Evolutionary conservation across 1,140 invertebrate species (phyloP).

Genomic region (Drosophila rufa): DNA sequence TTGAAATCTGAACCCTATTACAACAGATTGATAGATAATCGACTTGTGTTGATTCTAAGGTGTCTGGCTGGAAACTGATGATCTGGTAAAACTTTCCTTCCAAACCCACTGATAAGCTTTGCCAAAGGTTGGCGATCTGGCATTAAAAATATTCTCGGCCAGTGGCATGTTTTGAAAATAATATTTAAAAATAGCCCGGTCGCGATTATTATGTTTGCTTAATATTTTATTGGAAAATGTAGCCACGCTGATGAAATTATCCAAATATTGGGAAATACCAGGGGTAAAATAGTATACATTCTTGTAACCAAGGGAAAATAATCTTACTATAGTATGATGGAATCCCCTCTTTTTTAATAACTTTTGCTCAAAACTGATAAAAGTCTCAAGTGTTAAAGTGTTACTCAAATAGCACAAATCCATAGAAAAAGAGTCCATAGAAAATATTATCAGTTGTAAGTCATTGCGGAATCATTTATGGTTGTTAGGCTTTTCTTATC

Average conservation of each 20-base stretch:
- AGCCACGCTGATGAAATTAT: too few species aligned
- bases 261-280: background rate
- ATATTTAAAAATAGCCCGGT: constrained; percentile 49
- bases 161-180: constrained; percentile 49
- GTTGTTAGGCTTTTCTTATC: constrained; percentile 1
- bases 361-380: background rate
- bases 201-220: constrained; percentile 14
- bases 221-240: background rate
- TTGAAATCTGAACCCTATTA: constrained; percentile 36
- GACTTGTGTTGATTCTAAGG: constrained; percentile 24
- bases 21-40: constrained; percentile 33
- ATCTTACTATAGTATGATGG: background rate
- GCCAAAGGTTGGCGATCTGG: constrained; percentile 36
- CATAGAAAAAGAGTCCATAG: constrained; percentile 15
- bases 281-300: background rate
- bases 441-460: constrained; percentile 10
- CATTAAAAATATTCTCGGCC: constrained; percentile 30
- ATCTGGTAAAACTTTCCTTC: constrained; percentile 49
- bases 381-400: constrained; percentile 6
- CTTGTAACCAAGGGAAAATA: too few species aligned
- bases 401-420: background rate
- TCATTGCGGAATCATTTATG: constrained; percentile 14
- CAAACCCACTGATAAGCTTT: constrained; percentile 33
- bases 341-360: background rate
- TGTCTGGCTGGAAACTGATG: constrained; percentile 51